Conservation (phyloP, 2,888 invertebrate species). For the Thymelicus acteon region DNA sequence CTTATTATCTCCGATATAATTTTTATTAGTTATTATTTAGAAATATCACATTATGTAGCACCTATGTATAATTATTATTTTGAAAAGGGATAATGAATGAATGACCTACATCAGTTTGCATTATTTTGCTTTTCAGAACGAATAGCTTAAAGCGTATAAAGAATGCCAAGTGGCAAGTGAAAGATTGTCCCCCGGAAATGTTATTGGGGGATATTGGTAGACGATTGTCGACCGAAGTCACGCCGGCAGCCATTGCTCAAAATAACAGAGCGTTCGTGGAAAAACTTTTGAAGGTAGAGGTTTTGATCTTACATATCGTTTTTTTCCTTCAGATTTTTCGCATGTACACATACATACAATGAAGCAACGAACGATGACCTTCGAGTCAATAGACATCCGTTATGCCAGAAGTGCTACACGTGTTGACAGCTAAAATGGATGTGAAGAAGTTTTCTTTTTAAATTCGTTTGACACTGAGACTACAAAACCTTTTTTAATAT, state of each 20-base stretch:
- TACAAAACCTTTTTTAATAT: too few species aligned
- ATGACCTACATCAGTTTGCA: background rate
- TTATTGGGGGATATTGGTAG: constrained; percentile 78
- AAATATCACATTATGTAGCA: background rate
- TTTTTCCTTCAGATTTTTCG: too few species aligned
- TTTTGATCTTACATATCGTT: background rate
- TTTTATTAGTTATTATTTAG: background rate
- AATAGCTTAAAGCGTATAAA: constrained; percentile 86
- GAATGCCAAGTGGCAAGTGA: constrained; percentile 86
- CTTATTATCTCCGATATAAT: background rate
- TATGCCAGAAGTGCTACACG: too few species aligned
- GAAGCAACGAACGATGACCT: too few species aligned
- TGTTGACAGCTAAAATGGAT: too few species aligned
- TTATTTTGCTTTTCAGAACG: constrained; percentile 66
- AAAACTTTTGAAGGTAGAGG: constrained; percentile 94
- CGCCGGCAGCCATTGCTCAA: constrained; percentile 96
- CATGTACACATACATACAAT: too few species aligned
- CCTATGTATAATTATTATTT: background rate
- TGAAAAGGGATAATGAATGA: background rate
- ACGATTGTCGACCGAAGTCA: constrained; percentile 87
- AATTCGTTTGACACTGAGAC: too few species aligned
- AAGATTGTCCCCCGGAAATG: constrained; percentile 84
- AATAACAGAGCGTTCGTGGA: constrained; percentile 99
- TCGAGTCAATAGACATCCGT: too few species aligned
- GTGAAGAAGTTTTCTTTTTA: too few species aligned